These are phyloP conservation scores for Limnephilus lunatus DNA, from an alignment of 2,888 invertebrate genomes.

Conservation along the genomic window DNA sequence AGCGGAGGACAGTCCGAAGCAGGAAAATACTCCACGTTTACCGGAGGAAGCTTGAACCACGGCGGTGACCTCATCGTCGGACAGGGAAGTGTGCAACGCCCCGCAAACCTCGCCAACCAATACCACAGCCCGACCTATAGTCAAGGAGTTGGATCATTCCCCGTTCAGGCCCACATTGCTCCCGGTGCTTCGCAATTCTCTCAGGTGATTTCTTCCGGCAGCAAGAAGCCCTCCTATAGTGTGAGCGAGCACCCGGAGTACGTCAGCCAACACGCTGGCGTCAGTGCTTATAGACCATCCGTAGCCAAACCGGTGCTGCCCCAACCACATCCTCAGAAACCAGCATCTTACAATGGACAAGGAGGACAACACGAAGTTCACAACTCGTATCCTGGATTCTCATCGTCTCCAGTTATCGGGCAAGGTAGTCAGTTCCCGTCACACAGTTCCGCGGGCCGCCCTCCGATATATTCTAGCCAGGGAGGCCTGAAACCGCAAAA, in stretches of 20 bases:
- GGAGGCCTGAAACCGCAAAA: background rate
- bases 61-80: constrained; percentile 60
- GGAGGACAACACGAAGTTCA: background rate
- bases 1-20: constrained; percentile 14
- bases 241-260: constrained; percentile 44
- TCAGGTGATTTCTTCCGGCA: constrained; percentile 44
- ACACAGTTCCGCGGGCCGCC: background rate
- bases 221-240: constrained; percentile 44
- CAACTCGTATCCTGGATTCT: constrained; percentile 11
- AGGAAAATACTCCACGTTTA: constrained; percentile 32
- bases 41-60: constrained; percentile 43
- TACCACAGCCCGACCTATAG: constrained; percentile 21
- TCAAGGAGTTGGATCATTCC: constrained; percentile 44
- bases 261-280: constrained; percentile 13
- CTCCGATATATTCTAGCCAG: background rate
- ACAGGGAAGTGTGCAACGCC: constrained; percentile 61
- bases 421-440: background rate
- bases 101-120: constrained; percentile 49
- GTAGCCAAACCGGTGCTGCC: constrained; percentile 19
- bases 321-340: constrained; percentile 7
- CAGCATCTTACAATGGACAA: constrained; percentile 6
- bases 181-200: constrained; percentile 47
- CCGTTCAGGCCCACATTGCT: constrained; percentile 48
- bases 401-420: background rate
- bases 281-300: constrained; percentile 5